A percentile compares a stretch with the other conserved stretches of the same genome.
phyloP scores from a whole-genome alignment of 1,140 invertebrate species.

The Ceratina australensis region DNA sequence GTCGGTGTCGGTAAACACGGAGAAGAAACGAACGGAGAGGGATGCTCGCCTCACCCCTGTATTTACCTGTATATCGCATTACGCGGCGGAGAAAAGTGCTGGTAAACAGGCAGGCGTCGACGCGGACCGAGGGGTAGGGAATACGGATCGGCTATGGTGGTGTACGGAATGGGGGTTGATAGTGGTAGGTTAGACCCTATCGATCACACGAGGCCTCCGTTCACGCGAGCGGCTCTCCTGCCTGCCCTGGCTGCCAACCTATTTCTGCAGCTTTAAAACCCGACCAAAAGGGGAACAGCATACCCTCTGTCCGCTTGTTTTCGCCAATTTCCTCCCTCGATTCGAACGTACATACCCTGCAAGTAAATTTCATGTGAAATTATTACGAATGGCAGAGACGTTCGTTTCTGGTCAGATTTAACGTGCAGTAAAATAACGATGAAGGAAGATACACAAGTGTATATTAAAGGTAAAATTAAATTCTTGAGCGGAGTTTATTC shows the following conservation, averaged over 20 bases:
- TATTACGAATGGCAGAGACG: too few species aligned
- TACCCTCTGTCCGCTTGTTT: conserved; percentile 9
- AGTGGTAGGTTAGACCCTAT: conserved; percentile 60
- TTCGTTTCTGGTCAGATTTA: too few species aligned
- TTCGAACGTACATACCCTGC: neutral
- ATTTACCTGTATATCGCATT: conserved; percentile 55
- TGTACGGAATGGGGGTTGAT: conserved; percentile 25
- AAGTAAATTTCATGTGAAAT: too few species aligned
- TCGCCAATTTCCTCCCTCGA: conserved; percentile 16
- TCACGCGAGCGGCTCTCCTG: conserved; percentile 45
- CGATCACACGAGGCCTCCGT: conserved; percentile 63
- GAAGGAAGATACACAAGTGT: too few species aligned
- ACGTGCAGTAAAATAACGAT: too few species aligned
- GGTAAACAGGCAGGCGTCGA: conserved; percentile 40
- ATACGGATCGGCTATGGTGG: conserved; percentile 32
- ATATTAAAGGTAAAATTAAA: too few species aligned
- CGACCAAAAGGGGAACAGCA: conserved; percentile 9
- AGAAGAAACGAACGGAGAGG: conserved; percentile 32
- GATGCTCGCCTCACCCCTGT: conserved; percentile 18
- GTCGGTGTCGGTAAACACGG: conserved; percentile 45
- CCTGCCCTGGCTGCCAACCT: conserved; percentile 39
- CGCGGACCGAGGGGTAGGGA: too few species aligned
- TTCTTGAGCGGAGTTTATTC: too few species aligned
- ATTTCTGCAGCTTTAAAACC: conserved; percentile 63
- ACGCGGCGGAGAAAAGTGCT: conserved; percentile 33